Evolutionary conservation across 2,113 vertebrate genomes (phyloP).

Genomic region (Phaetusa simplex): DNA sequence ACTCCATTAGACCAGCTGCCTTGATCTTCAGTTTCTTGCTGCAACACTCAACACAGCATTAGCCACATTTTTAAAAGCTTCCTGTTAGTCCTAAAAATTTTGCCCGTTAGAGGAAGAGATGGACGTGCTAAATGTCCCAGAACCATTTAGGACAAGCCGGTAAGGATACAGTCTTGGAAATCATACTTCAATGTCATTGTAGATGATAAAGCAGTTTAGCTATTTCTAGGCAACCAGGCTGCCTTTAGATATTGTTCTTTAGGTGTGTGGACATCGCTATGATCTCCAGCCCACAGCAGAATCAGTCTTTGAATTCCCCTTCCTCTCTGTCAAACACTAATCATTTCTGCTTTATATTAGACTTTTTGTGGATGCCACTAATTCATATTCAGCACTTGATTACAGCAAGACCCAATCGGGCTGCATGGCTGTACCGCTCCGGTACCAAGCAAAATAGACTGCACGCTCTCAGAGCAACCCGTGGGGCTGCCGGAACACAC

Average conservation of each 20-base stretch:
- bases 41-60: not conserved
- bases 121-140: not conserved
- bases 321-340: not conserved
- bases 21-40: not conserved
- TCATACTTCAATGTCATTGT: not conserved
- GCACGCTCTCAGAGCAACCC: accelerated
- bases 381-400: not conserved
- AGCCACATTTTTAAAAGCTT: not conserved
- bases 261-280: not conserved
- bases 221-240: not conserved
- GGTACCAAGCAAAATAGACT: not conserved
- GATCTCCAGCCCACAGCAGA: not conserved
- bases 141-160: not conserved
- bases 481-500: not conserved
- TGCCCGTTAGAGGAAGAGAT: not conserved
- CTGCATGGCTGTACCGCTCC: accelerated
- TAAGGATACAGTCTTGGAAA: not conserved
- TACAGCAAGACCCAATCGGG: not conserved
- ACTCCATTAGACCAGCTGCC: not conserved
- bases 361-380: not conserved
- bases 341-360: not conserved
- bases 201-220: not conserved
- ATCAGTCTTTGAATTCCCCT: not conserved
- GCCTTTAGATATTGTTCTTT: not conserved
- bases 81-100: not conserved